Evolutionary conservation across 2,113 vertebrate genomes (phyloP), one percentile per base, ranked within the genome.

Genomic region (Hirundichthys speculiger): DNA sequence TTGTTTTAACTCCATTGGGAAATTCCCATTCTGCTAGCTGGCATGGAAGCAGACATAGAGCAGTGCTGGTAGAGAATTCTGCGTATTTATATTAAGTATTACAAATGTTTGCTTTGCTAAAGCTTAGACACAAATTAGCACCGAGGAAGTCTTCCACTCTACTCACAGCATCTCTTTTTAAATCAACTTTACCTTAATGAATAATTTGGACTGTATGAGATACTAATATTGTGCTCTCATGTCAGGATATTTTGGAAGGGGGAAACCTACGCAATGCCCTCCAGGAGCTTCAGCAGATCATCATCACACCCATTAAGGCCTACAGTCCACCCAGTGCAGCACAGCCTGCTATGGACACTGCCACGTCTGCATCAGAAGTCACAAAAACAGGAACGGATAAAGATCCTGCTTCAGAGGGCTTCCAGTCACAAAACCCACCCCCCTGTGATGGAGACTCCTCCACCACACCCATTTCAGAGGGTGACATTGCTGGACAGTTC

Each of bases 401-500:
- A 78, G 94, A 94, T 7, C n/a, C 88, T 3, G 42, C 82, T 7
- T 64, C 89, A 0, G 95, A 95, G 55, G 84, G 87, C 69, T 96
- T 94, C 77, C 94, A 92, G 16, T 76, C 93, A 73, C 93, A 94
- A 79, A 93, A 92, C 74, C 91, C 94, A 13, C 89, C 94, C 18
- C 80, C 94, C 25, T 91, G 93, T 30, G 95, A 96, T 11, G 93
- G 91, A 34, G 96, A 97, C 88, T 92, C 96, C 1, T 90, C 93
- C 0, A 88, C 91, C 0, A 90, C 94, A 38, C 96, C 95, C 2
- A 93, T 98, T 12, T 91, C 94, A 9, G 96, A 98, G 4, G 95
- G 95, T 38, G 96, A 97, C 86, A 95, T 98, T 79, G 92, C 95
- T 16, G 95, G 96, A 77, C 96, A 97, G 88, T 96, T 98, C 90